A percentile compares a stretch with the other conserved stretches of the same genome.
Evolutionary conservation across 2,797 vertebrate genomes (phyloP).

Genomic region (Acomys russatus): DNA sequence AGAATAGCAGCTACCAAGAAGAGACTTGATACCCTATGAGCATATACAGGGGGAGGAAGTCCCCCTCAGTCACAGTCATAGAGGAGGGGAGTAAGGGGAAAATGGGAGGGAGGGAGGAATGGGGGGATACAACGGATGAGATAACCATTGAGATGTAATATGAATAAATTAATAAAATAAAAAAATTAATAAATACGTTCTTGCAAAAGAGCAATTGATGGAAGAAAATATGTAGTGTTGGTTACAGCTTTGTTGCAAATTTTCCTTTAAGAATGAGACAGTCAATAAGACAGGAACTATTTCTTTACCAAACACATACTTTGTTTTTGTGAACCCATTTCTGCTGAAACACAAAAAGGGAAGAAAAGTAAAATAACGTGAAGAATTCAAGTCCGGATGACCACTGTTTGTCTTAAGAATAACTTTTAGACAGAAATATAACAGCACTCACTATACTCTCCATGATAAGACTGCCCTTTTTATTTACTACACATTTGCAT

Average conservation of each 20-base stretch:
- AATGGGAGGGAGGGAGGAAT: too few relatives aligned
- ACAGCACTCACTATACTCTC: background rate
- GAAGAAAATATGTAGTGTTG: background rate
- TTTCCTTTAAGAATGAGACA: background rate
- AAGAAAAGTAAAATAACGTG: background rate
- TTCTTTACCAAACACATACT: background rate
- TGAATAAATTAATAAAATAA: too few relatives aligned
- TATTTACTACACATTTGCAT: background rate
- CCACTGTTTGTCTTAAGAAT: background rate
- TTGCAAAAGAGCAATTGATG: background rate
- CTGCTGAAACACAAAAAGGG: background rate
- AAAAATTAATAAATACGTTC: too few relatives aligned
- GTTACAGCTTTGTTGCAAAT: background rate
- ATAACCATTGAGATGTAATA: too few relatives aligned
- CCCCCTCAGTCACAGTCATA: too few relatives aligned
- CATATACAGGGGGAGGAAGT: too few relatives aligned
- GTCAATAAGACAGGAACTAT: background rate
- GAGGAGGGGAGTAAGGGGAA: too few relatives aligned
- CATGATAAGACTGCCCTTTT: background rate
- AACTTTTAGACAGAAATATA: background rate
- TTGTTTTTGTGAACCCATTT: background rate
- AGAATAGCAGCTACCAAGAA: too few relatives aligned
- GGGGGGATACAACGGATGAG: too few relatives aligned
- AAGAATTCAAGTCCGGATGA: background rate
- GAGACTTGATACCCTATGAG: too few relatives aligned